Evolutionary conservation across 1,140 invertebrate genomes (phyloP).

Genomic region (Calosoma granatense): DNA sequence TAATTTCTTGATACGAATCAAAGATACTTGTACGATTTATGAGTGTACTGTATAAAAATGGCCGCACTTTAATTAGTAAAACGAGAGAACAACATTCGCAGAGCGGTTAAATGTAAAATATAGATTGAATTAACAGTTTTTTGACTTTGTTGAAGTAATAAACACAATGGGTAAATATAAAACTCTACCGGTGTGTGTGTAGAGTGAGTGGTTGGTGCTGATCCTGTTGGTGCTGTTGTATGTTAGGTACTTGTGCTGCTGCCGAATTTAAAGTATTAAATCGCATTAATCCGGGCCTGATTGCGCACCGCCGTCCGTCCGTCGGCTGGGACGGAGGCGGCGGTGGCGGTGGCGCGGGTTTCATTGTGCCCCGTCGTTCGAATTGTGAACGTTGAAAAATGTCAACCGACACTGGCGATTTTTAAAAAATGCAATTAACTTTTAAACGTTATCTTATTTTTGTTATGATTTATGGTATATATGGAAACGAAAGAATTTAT

Average conservation of each 20-base stretch:
- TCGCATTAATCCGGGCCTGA: background rate
- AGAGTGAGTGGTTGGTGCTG: too few species aligned
- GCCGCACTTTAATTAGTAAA: too few species aligned
- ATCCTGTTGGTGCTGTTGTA: too few species aligned
- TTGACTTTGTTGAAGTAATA: too few species aligned
- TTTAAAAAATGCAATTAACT: slow-evolving; percentile 9
- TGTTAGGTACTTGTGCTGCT: background rate
- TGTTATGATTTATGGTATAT: slow-evolving; percentile 9
- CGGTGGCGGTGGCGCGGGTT: slow-evolving; percentile 1
- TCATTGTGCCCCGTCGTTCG: slow-evolving; percentile 1
- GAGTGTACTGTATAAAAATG: too few species aligned
- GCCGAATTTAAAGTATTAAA: background rate
- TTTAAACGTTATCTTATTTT: slow-evolving; percentile 8
- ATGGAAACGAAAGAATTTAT: slow-evolving; percentile 9
- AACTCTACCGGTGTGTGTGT: too few species aligned
- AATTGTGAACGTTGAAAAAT: slow-evolving; percentile 8
- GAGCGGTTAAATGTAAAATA: too few species aligned
- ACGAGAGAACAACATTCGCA: too few species aligned
- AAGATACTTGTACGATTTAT: too few species aligned
- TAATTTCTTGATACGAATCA: too few species aligned
- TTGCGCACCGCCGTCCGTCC: background rate
- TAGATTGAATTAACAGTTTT: too few species aligned
- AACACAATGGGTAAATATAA: too few species aligned
- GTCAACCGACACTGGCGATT: slow-evolving; percentile 8
- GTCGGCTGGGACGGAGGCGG: slow-evolving; percentile 7